These are phyloP conservation scores for Plodia interpunctella DNA, from an alignment of 1,140 invertebrate genomes.

Conservation along the genomic window DNA sequence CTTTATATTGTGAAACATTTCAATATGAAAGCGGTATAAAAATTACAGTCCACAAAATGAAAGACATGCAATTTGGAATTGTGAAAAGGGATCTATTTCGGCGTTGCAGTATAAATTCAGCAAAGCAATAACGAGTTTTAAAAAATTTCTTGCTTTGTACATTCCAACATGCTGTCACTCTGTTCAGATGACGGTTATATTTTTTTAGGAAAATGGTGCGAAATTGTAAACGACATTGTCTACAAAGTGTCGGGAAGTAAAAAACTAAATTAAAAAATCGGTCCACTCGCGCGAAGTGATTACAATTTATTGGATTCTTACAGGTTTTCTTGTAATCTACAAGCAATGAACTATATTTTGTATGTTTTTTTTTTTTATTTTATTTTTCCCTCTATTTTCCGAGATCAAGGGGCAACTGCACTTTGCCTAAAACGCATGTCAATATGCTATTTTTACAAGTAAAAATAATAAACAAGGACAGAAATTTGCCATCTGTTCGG, in stretches of 20 bases:
- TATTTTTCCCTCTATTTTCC: too few species aligned
- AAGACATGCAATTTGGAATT: neutral
- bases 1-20: too few species aligned
- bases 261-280: too few species aligned
- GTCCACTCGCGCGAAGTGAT: too few species aligned
- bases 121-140: constrained; percentile 1
- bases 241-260: neutral
- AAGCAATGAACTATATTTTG: too few species aligned
- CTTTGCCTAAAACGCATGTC: neutral
- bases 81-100: neutral
- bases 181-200: neutral
- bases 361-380: too few species aligned
- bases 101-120: neutral
- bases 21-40: too few species aligned
- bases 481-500: neutral
- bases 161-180: constrained; percentile 1
- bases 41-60: neutral
- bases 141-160: neutral
- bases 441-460: neutral
- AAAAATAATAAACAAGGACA: neutral
- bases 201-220: neutral
- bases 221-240: neutral
- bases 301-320: too few species aligned
- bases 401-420: too few species aligned
- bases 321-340: too few species aligned